These are phyloP conservation scores for Caradrina kadenii DNA, from an alignment of 2,888 invertebrate species.

Conservation along the genomic window DNA sequence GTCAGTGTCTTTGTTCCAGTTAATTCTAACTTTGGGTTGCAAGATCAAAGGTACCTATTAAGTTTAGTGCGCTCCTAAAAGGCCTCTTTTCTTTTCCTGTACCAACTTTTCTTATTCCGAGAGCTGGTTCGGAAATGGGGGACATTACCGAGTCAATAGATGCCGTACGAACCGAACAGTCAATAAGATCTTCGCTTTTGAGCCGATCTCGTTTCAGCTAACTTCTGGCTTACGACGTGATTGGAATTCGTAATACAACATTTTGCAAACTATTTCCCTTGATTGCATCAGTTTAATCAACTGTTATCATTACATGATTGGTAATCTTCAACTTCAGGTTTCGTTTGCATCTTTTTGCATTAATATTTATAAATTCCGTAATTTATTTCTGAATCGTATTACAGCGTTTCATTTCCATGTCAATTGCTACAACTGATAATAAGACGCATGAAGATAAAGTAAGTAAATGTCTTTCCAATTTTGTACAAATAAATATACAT, in stretches of 20 bases:
- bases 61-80: slow-evolving; percentile 83
- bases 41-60: slow-evolving; percentile 86
- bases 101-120: slow-evolving; percentile 87
- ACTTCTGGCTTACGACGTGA: slow-evolving; percentile 79
- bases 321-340: slow-evolving; percentile 43
- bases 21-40: slow-evolving; percentile 84
- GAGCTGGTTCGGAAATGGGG: slow-evolving; percentile 88
- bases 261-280: slow-evolving; percentile 65
- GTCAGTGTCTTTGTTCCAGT: slow-evolving; percentile 83
- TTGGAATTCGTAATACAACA: slow-evolving; percentile 74
- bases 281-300: slow-evolving; percentile 76
- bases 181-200: slow-evolving; percentile 84
- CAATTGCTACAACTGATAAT: slow-evolving; percentile 55
- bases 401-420: slow-evolving; percentile 48
- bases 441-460: slow-evolving; percentile 53
- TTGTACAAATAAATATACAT: slow-evolving; percentile 65
- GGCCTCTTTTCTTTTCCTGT: slow-evolving; percentile 83
- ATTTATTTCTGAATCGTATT: slow-evolving; percentile 44
- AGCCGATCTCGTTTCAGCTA: slow-evolving; percentile 80
- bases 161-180: slow-evolving; percentile 82
- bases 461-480: slow-evolving; percentile 62
- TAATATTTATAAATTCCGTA: slow-evolving; percentile 37
- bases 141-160: slow-evolving; percentile 89
- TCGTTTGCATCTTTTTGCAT: slow-evolving; percentile 24
- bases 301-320: slow-evolving; percentile 69